Evolutionary conservation across 2,888 invertebrate genomes (phyloP).

Genomic region (Formica aserva): DNA sequence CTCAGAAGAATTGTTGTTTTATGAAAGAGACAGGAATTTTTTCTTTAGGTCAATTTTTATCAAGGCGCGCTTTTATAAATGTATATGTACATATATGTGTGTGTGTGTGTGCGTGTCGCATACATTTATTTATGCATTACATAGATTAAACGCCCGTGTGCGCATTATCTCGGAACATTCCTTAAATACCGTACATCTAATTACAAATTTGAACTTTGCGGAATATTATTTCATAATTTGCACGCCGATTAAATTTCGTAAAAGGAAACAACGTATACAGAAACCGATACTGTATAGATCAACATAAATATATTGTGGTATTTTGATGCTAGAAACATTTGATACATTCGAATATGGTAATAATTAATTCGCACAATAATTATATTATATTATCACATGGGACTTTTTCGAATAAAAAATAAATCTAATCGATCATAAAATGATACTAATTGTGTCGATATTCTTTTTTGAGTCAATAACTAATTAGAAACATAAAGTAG

Average conservation of each 20-base stretch:
- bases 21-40: background rate
- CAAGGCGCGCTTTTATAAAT: background rate
- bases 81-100: background rate
- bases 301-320: conserved; percentile 26
- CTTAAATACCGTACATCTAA: conserved; percentile 50
- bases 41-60: background rate
- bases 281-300: conserved; percentile 8
- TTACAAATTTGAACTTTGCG: conserved; percentile 41
- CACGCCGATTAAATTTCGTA: conserved; percentile 34
- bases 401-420: conserved; percentile 1
- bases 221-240: conserved; percentile 41
- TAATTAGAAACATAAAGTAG: conserved; percentile 37
- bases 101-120: background rate
- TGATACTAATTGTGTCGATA: conserved; percentile 31
- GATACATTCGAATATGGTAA: background rate
- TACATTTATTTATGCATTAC: conserved; percentile 17
- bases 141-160: conserved; percentile 14
- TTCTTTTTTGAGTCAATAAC: conserved; percentile 42
- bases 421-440: conserved; percentile 32
- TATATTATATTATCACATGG: conserved; percentile 12
- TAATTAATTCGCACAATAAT: conserved; percentile 39
- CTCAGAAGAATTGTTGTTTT: conserved; percentile 9
- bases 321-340: conserved; percentile 9
- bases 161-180: conserved; percentile 44
- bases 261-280: conserved; percentile 34